A percentile compares a stretch with the other conserved stretches of the same genome.
Evolutionary conservation across 2,113 vertebrate genomes (phyloP).

Genomic region (Microcebus ravelobensis): DNA sequence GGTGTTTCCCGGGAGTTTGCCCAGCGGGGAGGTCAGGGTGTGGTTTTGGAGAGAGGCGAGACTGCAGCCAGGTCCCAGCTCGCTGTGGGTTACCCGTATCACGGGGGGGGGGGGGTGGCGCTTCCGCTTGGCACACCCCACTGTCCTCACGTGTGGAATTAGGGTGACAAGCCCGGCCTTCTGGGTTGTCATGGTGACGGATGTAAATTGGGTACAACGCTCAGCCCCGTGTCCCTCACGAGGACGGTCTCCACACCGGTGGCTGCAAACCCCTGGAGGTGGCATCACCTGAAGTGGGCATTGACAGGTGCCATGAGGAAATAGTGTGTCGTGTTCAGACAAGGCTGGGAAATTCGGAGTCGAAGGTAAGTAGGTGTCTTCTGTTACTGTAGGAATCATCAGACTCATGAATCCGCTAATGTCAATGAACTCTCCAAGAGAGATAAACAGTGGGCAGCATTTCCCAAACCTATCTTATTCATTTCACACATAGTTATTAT

Average conservation of each 20-base stretch:
- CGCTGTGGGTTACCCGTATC: fast-evolving
- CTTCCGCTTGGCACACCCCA: fast-evolving
- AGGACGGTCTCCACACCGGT: not conserved
- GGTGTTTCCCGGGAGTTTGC: fast-evolving
- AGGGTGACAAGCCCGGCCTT: not conserved
- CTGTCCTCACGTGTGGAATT: not conserved
- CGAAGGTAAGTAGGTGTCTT: not conserved
- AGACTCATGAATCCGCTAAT: constrained; percentile 16
- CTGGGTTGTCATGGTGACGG: not conserved
- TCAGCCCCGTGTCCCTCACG: fast-evolving
- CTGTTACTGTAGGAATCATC: not conserved
- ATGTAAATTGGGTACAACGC: fast-evolving
- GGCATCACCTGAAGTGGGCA: too few species aligned
- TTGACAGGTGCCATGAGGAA: not conserved
- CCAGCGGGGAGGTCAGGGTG: not conserved
- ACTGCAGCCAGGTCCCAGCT: fast-evolving
- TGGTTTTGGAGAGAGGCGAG: not conserved
- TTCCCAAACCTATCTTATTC: constrained; percentile 46
- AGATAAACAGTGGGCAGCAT: not conserved
- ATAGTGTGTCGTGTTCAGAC: not conserved
- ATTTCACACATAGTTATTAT: constrained; percentile 6
- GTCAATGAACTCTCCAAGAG: not conserved
- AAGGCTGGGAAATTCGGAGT: fast-evolving
- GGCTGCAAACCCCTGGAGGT: too few species aligned
- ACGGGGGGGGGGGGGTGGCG: too few species aligned